Percentiles rank a stretch among this genome's conserved stretches.
These are phyloP conservation scores for Syngnathus rostellatus DNA, from an alignment of 2,797 vertebrate species.

Conservation along the genomic window DNA sequence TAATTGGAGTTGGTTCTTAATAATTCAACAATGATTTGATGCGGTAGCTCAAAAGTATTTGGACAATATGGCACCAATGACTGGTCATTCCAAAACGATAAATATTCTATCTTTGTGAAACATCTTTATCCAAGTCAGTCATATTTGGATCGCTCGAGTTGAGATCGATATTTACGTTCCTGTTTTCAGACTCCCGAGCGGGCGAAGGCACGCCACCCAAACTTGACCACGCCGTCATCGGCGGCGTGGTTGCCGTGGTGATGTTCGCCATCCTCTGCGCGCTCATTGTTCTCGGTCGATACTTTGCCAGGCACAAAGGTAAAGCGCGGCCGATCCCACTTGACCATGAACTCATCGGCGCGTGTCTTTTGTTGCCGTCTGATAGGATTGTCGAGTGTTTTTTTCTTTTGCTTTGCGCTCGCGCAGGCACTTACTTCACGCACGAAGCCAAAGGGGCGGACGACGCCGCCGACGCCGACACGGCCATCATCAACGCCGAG, in stretches of 20 bases:
- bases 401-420: slow-evolving; percentile 17
- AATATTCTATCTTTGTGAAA: background rate
- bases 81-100: background rate
- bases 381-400: slow-evolving; percentile 17
- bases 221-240: slow-evolving; percentile 96
- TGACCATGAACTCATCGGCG: slow-evolving; percentile 44
- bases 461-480: slow-evolving; percentile 96
- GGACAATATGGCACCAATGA: background rate
- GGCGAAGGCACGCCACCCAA: slow-evolving; percentile 83
- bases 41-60: background rate
- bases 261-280: slow-evolving; percentile 98
- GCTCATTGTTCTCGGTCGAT: slow-evolving; percentile 95
- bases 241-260: slow-evolving; percentile 95
- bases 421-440: slow-evolving; percentile 96
- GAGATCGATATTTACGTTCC: no score
- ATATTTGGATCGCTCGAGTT: no score
- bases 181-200: slow-evolving; percentile 85
- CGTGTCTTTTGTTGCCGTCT: slow-evolving; percentile 28
- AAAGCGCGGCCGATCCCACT: slow-evolving; percentile 44
- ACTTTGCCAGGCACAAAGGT: slow-evolving; percentile 99
- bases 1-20: background rate
- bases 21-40: background rate
- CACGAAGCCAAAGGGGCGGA: slow-evolving; percentile 99
- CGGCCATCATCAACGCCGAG: slow-evolving; percentile 99
- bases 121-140: no score